A percentile compares a stretch with the other conserved stretches of the same genome.
phyloP scores from a whole-genome alignment of 1,140 invertebrate species.

The Brachionus calyciflorus region DNA sequence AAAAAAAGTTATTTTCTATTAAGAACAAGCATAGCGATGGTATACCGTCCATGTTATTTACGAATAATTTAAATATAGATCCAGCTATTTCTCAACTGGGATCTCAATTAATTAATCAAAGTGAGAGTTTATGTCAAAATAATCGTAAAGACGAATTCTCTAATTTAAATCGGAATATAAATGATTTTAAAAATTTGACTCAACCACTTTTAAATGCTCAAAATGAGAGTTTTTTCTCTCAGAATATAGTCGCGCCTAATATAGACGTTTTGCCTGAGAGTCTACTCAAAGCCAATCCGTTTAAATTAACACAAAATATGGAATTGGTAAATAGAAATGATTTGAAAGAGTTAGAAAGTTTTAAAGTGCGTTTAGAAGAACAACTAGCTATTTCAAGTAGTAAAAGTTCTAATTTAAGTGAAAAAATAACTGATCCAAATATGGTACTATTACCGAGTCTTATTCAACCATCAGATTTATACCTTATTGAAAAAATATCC shows the following conservation, averaged over 20 bases:
- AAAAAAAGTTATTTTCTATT: background rate
- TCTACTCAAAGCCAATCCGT: background rate
- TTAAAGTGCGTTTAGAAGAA: background rate
- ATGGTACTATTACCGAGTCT: background rate
- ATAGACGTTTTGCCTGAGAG: background rate
- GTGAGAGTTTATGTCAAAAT: no score
- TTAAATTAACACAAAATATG: background rate
- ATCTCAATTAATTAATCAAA: background rate
- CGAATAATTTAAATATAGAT: no score
- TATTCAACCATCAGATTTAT: background rate
- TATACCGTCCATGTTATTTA: background rate
- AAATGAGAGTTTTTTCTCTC: background rate
- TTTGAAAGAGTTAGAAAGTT: background rate
- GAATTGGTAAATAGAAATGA: background rate
- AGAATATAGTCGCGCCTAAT: slow-evolving; percentile 1
- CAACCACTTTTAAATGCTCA: background rate
- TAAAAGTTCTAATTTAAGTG: background rate
- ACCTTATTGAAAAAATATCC: slow-evolving; percentile 24
- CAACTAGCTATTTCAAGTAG: background rate
- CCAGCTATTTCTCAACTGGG: background rate
- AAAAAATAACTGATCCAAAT: background rate
- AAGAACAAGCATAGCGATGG: background rate
- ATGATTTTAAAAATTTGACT: background rate
- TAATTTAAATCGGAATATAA: background rate
- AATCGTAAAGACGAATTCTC: background rate